These are phyloP conservation scores for Branchinecta sandiegonensis DNA, from an alignment of 2,888 invertebrate species.

Conservation along the genomic window DNA sequence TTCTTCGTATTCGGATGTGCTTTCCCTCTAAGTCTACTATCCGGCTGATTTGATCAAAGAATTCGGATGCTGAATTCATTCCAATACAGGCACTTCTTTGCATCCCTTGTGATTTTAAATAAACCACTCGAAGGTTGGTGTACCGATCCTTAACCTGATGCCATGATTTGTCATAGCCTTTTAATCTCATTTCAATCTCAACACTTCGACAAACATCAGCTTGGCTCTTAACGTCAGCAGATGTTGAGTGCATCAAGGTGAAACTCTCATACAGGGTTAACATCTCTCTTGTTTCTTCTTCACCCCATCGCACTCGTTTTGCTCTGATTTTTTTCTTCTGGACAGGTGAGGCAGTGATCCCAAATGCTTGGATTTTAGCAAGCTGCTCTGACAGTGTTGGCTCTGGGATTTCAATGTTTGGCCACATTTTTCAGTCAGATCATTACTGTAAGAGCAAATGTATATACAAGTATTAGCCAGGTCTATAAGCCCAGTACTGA, in stretches of 20 bases:
- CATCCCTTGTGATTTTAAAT: constrained; percentile 7
- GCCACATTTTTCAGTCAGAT: no score
- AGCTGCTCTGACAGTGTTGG: not conserved
- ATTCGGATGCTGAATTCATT: constrained; percentile 9
- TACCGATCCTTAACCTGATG: constrained; percentile 12
- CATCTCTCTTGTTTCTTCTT: constrained; percentile 12
- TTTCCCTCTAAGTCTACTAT: constrained; percentile 6
- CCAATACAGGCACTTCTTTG: constrained; percentile 13
- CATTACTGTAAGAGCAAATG: no score
- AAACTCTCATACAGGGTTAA: not conserved
- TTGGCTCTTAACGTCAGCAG: constrained; percentile 4
- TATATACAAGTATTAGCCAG: no score
- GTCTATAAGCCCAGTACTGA: no score
- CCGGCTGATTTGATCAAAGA: constrained; percentile 9
- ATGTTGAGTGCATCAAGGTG: not conserved
- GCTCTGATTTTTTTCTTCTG: not conserved
- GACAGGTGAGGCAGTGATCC: not conserved
- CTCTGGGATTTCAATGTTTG: not conserved
- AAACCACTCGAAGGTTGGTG: not conserved
- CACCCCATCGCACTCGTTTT: constrained; percentile 3
- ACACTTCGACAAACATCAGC: constrained; percentile 13
- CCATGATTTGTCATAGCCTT: constrained; percentile 14
- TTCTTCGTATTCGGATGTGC: constrained; percentile 11
- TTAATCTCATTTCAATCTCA: not conserved
- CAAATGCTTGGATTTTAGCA: constrained; percentile 13